Evolutionary conservation across 2,797 vertebrate genomes (phyloP), one percentile per base, ranked within the genome.

Genomic region (Anolis apletophallus): DNA sequence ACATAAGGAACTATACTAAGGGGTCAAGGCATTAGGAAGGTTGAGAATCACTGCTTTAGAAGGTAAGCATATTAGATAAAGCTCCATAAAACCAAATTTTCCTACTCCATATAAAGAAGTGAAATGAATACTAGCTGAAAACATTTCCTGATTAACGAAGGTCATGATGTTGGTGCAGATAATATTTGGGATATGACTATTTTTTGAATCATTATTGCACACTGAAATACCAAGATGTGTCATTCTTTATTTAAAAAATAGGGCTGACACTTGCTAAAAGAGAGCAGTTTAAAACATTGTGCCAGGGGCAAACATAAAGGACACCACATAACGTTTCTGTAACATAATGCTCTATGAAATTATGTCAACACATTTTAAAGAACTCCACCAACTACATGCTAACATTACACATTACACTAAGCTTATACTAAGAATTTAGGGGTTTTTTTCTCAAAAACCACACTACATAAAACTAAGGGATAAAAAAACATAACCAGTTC

Each of bases 281-380:
- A 74, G 59, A 79, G 21, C 40, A 75, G 5, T 72, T 72, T 88
- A n/a, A 12, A 52, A 77, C 85, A 55, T 88, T 74, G 1, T 19
- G 12, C 0, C 73, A 80, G 40, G 50, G 85, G 55, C 16, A 76
- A 2, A 6, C 4, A 64, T 0, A 2, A 8, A 0, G 79, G 50
- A 36, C 3, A 75, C 0, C 76, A 55, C 46, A 79, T 10, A 72
- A 46, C 7, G 46, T 46, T 85, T 46, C 83, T 52, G 67, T 16
- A 81, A 46, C 75, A 81, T 77, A 75, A 69, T 4, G 4, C 50
- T 40, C 36, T 34, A 32, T n/a, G 36, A 40, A 80, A 81, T 68
- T 64, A 46, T 29, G 23, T 87, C 71, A 64, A 50, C 11, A 5
- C 29, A 61, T 4, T 50, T 91, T 83, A 74, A 76, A 91, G 52